A percentile compares a stretch with the other conserved stretches of the same genome.
These are phyloP conservation scores for Pseudobourletiella spinata DNA, from an alignment of 1,140 invertebrate genomes.

Conservation along the genomic window DNA sequence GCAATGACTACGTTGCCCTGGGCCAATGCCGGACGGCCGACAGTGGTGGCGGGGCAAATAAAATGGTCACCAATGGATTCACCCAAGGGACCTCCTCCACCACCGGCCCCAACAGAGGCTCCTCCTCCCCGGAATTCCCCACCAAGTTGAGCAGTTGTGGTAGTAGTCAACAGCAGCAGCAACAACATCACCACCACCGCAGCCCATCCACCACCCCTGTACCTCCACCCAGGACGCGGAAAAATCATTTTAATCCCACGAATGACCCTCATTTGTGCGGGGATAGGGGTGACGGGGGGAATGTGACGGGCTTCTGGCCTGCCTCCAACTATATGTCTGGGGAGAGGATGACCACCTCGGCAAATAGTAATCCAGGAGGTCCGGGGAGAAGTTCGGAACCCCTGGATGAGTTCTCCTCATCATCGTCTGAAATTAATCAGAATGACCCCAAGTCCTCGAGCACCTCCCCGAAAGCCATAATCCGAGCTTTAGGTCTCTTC, in stretches of 20 bases:
- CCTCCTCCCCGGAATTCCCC: neutral
- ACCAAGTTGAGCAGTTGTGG: neutral
- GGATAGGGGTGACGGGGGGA: too few species aligned
- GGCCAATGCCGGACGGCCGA: constrained; percentile 11
- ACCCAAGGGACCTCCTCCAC: too few species aligned
- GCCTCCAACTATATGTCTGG: neutral
- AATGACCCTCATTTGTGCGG: too few species aligned
- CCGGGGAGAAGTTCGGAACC: neutral
- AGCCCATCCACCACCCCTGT: neutral
- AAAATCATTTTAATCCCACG: neutral
- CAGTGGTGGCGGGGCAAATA: neutral
- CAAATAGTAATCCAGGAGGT: neutral
- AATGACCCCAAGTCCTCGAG: neutral
- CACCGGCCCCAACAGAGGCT: too few species aligned
- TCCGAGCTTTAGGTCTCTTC: constrained; percentile 22
- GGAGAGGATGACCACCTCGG: neutral
- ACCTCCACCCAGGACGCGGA: neutral
- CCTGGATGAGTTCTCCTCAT: neutral
- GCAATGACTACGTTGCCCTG: constrained; percentile 26
- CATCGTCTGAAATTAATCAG: neutral
- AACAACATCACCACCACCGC: too few species aligned
- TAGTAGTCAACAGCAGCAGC: too few species aligned
- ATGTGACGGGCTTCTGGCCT: neutral
- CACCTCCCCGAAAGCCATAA: constrained; percentile 27
- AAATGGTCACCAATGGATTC: neutral